These are phyloP conservation scores for Eptatretus atami DNA, from an alignment of 2,797 vertebrate genomes.

Conservation along the genomic window DNA sequence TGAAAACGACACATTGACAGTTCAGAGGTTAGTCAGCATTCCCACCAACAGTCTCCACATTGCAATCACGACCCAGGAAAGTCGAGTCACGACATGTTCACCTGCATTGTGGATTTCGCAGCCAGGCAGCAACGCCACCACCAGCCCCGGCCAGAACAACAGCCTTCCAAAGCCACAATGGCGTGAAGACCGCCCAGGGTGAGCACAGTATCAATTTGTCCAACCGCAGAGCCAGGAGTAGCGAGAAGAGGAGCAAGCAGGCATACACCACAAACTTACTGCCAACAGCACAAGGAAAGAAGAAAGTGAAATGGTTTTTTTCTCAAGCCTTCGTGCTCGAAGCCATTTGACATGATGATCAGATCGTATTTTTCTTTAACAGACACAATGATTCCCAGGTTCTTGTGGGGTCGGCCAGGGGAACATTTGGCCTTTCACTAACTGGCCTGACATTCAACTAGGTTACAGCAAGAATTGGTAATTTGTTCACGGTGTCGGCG, in stretches of 20 bases:
- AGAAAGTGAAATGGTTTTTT: background rate
- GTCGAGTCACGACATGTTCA: constrained; percentile 13
- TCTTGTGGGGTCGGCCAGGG: no score
- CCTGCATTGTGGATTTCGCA: constrained; percentile 90
- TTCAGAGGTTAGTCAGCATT: no score
- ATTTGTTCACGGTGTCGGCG: no score
- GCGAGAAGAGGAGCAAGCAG: constrained; percentile 76
- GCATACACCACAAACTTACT: constrained; percentile 97
- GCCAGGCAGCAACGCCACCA: constrained; percentile 79
- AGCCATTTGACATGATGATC: no score
- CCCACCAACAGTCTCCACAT: no score
- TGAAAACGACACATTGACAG: no score
- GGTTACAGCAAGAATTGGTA: no score
- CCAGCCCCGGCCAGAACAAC: constrained; percentile 80
- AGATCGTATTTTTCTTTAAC: no score
- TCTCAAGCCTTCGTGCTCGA: no score
- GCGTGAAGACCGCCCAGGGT: constrained; percentile 88
- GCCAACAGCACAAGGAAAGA: constrained; percentile 8
- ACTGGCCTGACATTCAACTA: no score
- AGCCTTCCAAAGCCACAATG: constrained; percentile 92
- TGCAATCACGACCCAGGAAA: background rate
- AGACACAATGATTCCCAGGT: no score
- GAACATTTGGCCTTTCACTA: no score
- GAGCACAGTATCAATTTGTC: constrained; percentile 85
- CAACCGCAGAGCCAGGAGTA: constrained; percentile 52